Percentiles rank a stretch among this genome's conserved stretches.
phyloP scores from a whole-genome alignment of 2,797 vertebrate genomes.

The Tapera naevia region DNA sequence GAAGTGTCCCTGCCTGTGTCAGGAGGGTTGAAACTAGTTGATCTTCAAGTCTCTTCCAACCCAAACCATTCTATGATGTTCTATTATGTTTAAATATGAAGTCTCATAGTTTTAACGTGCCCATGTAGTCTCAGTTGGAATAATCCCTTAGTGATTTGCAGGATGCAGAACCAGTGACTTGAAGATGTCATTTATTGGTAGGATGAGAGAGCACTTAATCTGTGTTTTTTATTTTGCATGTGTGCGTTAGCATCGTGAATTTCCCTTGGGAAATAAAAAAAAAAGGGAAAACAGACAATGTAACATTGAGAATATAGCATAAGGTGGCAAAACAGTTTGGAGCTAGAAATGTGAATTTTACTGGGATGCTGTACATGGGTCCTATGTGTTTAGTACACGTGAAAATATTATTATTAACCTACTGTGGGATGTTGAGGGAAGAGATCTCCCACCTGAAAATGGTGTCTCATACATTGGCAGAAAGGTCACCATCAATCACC shows the following conservation, averaged over 20 bases:
- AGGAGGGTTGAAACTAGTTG: too few relatives aligned
- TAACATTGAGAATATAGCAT: background rate
- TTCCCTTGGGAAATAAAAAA: background rate
- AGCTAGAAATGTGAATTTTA: background rate
- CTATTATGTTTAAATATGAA: background rate
- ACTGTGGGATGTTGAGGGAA: background rate
- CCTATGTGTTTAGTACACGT: background rate
- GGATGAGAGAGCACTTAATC: background rate
- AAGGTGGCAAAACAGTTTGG: background rate
- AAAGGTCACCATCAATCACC: background rate
- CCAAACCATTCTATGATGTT: background rate
- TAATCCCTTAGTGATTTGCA: background rate
- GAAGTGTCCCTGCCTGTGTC: too few relatives aligned
- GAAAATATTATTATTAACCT: background rate
- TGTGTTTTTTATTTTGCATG: background rate
- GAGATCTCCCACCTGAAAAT: background rate
- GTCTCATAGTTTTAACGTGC: background rate
- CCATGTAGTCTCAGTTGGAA: background rate
- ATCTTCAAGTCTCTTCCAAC: too few relatives aligned
- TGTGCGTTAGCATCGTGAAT: background rate
- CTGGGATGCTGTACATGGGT: background rate
- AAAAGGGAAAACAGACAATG: background rate
- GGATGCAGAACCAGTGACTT: background rate
- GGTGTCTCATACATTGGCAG: background rate
- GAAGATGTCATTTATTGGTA: background rate